These are phyloP conservation scores for Trichogramma pretiosum DNA, from an alignment of 1,140 invertebrate species.

Conservation along the genomic window DNA sequence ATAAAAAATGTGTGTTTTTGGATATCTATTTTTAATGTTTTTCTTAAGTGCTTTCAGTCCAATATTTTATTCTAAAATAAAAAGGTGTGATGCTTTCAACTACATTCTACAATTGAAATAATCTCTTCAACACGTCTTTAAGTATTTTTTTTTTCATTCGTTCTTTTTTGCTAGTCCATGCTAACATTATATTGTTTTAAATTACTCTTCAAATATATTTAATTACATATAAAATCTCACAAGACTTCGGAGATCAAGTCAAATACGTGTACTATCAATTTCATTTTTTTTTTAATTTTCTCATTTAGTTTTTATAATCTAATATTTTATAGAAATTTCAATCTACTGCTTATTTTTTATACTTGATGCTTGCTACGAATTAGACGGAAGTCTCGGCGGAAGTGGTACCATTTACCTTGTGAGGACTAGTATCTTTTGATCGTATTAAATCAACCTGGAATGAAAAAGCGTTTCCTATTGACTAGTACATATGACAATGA, in stretches of 20 bases:
- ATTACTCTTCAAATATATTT: no score
- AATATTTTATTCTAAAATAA: no score
- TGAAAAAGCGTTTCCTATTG: constrained; percentile 12
- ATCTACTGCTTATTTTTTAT: constrained; percentile 3
- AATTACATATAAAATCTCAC: constrained; percentile 8
- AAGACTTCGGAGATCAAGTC: constrained; percentile 13
- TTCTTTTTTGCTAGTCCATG: constrained; percentile 1
- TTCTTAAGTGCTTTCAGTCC: no score
- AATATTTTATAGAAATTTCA: constrained; percentile 14
- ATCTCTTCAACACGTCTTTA: no score
- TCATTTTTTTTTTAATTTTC: constrained; percentile 1
- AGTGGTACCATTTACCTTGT: constrained; percentile 39
- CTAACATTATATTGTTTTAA: constrained; percentile 5
- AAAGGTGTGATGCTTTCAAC: no score
- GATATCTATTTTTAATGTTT: no score
- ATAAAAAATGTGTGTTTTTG: no score
- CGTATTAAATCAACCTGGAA: constrained; percentile 39
- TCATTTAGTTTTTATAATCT: constrained; percentile 8
- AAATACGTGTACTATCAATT: constrained; percentile 2
- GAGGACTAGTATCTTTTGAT: constrained; percentile 37
- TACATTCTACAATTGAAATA: no score
- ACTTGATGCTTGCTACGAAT: constrained; percentile 20
- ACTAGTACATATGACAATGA: not conserved
- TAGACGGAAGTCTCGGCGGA: constrained; percentile 41
- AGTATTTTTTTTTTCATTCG: not conserved